Conservation (phyloP, 2,113 vertebrate genomes). For the Cephalophus harveyi region DNA sequence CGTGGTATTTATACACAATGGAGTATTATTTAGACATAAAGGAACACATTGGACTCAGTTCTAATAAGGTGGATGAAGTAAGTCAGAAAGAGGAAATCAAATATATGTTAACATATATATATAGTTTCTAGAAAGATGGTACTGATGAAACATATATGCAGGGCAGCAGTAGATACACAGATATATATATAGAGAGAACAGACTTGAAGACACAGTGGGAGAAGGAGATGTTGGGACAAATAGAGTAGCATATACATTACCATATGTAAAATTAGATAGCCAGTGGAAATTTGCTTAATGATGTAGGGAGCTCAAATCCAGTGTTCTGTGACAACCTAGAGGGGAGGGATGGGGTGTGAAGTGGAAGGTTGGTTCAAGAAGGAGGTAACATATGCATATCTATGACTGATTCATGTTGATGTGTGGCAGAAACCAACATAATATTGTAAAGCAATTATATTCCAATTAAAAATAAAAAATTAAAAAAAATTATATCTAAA, state of each 20-base stretch:
- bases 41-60: neutral
- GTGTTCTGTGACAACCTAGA: neutral
- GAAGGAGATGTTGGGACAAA: neutral
- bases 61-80: neutral
- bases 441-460: neutral
- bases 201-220: neutral
- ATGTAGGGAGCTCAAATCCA: neutral
- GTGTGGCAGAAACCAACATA: neutral
- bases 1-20: neutral
- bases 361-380: neutral
- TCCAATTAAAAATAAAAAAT: neutral
- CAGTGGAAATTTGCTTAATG: neutral
- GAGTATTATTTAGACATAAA: neutral
- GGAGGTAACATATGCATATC: neutral
- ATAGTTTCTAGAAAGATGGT: neutral
- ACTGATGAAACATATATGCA: neutral
- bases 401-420: neutral
- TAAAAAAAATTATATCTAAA: neutral
- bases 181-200: neutral
- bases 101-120: neutral
- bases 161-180: neutral
- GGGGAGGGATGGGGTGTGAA: neutral
- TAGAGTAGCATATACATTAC: neutral
- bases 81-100: neutral
- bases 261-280: neutral